phyloP scores from a whole-genome alignment of 2,888 invertebrate species.

The Serrognathus titanus region DNA sequence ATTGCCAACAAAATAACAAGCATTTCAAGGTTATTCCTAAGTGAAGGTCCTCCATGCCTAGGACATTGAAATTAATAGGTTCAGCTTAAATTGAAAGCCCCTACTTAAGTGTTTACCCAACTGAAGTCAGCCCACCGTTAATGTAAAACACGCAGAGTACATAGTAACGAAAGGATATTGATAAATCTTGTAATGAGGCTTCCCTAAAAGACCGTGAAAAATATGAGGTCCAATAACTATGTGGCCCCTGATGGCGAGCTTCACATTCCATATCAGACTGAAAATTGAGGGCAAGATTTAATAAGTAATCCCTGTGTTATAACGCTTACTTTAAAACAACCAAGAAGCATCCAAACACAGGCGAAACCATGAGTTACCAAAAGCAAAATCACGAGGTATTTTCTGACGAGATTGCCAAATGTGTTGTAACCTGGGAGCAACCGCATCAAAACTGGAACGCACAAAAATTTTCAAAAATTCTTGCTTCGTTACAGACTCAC shows the following conservation, averaged over 20 bases:
- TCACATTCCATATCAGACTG: neutral
- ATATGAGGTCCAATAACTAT: conserved; percentile 8
- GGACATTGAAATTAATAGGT: neutral
- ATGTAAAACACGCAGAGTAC: conserved; percentile 6
- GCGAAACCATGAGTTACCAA: conserved; percentile 6
- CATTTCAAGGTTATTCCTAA: conserved; percentile 4
- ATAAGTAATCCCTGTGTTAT: neutral
- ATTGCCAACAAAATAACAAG: conserved; percentile 3
- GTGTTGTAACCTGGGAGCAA: conserved; percentile 7
- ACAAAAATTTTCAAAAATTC: no score
- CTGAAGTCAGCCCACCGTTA: conserved; percentile 12
- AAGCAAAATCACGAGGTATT: conserved; percentile 5
- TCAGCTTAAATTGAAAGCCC: neutral
- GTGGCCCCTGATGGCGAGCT: neutral
- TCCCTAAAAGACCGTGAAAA: no score
- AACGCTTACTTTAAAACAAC: conserved; percentile 11
- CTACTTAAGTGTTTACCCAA: conserved; percentile 3
- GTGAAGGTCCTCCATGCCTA: conserved; percentile 9
- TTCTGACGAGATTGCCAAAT: conserved; percentile 3
- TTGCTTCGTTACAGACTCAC: neutral
- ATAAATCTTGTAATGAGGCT: no score
- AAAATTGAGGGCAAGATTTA: neutral
- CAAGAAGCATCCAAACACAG: conserved; percentile 13
- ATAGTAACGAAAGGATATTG: neutral
- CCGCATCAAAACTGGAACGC: no score